A percentile compares a stretch with the other conserved stretches of the same genome.
phyloP scores from a whole-genome alignment of 2,797 vertebrate genomes.

The Hippocampus kuda region DNA sequence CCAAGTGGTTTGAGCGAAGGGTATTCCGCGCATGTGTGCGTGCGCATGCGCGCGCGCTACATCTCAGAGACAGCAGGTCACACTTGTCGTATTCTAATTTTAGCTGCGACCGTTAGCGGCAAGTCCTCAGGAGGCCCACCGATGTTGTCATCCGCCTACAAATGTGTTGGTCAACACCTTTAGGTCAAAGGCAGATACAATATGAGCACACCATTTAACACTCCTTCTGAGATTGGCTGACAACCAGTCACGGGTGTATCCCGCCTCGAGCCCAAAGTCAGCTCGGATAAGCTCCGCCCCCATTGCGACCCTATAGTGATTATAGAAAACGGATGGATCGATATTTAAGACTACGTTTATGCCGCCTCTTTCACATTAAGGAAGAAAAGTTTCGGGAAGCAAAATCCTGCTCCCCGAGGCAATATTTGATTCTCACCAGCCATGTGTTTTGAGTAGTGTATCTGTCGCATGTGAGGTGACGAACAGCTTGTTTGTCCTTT shows the following conservation, averaged over 20 bases:
- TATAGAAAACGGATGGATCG: background rate
- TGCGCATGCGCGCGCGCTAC: slow-evolving; percentile 4
- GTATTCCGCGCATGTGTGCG: no score
- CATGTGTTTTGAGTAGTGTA: background rate
- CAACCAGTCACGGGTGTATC: background rate
- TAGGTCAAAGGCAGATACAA: background rate
- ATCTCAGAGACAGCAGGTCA: background rate
- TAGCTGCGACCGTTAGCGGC: background rate
- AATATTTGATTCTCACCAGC: no score
- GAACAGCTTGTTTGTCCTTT: background rate
- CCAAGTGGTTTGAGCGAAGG: no score
- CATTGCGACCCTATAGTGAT: background rate
- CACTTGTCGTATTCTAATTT: background rate
- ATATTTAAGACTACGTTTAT: background rate
- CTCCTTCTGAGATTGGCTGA: background rate
- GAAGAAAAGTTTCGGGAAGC: background rate
- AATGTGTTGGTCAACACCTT: background rate
- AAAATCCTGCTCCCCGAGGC: background rate
- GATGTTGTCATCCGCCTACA: background rate
- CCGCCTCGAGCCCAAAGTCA: background rate
- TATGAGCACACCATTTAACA: background rate
- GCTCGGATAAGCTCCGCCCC: background rate
- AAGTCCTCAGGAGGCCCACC: background rate
- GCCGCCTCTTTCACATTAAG: background rate
- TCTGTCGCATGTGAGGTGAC: background rate